A percentile compares a stretch with the other conserved stretches of the same genome.
Evolutionary conservation across 64 coral and sea anemone genomes (phyloP).

Genomic region (Astreopora myriophthalma): DNA sequence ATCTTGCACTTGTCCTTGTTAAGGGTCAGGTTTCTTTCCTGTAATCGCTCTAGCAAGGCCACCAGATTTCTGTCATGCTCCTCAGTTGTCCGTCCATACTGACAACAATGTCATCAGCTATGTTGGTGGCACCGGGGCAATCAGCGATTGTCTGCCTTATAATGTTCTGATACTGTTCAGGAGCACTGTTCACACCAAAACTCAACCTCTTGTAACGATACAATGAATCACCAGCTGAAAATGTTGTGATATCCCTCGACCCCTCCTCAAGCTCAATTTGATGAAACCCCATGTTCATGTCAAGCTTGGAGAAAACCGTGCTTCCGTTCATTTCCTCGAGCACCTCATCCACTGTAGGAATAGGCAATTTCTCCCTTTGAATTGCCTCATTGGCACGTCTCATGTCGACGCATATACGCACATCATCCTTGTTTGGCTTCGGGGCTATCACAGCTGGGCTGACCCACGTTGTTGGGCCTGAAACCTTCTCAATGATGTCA

Average conservation of each 20-base stretch:
- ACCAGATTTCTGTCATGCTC: conserved; percentile 43
- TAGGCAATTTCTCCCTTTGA: conserved; percentile 48
- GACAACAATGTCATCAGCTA: conserved; percentile 59
- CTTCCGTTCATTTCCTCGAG: conserved; percentile 33
- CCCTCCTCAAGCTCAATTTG: conserved; percentile 30
- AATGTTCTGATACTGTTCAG: conserved; percentile 28
- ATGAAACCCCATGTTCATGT: conserved; percentile 41
- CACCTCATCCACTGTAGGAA: conserved; percentile 53
- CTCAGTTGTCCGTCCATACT: not conserved
- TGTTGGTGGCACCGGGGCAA: not conserved
- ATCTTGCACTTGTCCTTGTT: conserved; percentile 18
- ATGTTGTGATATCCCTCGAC: conserved; percentile 63
- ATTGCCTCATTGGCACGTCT: conserved; percentile 26
- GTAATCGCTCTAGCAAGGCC: not conserved
- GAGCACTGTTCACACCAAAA: conserved; percentile 48
- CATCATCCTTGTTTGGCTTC: not conserved
- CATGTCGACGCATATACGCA: conserved; percentile 40
- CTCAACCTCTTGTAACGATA: conserved; percentile 45
- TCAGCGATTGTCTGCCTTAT: conserved; percentile 1
- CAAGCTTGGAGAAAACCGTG: conserved; percentile 57
- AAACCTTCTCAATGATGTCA: conserved; percentile 41
- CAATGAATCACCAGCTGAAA: conserved; percentile 37
- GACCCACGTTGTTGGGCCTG: conserved; percentile 56
- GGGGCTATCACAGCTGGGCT: conserved; percentile 41
- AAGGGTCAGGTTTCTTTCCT: conserved; percentile 43